Base-by-base conservation (phyloP, 2,113 vertebrate genomes). In the Ceyx cyanopectus region DNA sequence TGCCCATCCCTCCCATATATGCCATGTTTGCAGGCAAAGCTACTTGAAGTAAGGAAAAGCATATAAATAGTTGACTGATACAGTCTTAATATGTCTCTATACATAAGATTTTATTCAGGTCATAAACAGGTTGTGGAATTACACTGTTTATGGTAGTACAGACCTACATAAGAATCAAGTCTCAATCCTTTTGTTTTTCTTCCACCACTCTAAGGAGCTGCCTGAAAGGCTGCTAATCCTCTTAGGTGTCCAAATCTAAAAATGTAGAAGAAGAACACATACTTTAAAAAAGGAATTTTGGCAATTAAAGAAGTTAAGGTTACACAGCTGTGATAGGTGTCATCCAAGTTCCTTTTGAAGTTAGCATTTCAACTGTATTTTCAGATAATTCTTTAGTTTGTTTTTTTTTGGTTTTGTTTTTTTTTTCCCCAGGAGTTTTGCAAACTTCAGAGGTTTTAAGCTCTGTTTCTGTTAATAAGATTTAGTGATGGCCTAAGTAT, bases 131-230 rank as follows among this genome's bases (percentile, higher is more conserved):
- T n/a, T 65, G 16, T 53, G 14, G 6, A 79, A 7, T 63, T 72
- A 34, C 0, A 3, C 6, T 18, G 4, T 63, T 10, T 30, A 3
- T 26, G 26, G 6, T 22, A 5, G 13, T 48, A 6, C 5, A 27
- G 5, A 4, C 45, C 41, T 67, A 53, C 41, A 70, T 1, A 60
- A 58, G 17, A 14, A 60, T 0, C 7, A 68, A 48, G 3, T 48
- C 7, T 3, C 1, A 80, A 9, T 22, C 19, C 5, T 3, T 1
- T 1, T 26, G 23, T 8, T 82, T 85, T 91, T 5, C 4, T 76
- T 29, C 7, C 5, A 27, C 7, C 57, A 18, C 2, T 76, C 2
- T 29, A 65, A 17, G 7, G 89, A 61, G 5, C 4, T 53, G 2
- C 7, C 29, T 34, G 13, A 51, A 68, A 87, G 4, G 9, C 3